Evolutionary conservation across 2,888 invertebrate species (phyloP), one percentile per base, ranked within the genome.

Genomic region (Colletes collaris): DNA sequence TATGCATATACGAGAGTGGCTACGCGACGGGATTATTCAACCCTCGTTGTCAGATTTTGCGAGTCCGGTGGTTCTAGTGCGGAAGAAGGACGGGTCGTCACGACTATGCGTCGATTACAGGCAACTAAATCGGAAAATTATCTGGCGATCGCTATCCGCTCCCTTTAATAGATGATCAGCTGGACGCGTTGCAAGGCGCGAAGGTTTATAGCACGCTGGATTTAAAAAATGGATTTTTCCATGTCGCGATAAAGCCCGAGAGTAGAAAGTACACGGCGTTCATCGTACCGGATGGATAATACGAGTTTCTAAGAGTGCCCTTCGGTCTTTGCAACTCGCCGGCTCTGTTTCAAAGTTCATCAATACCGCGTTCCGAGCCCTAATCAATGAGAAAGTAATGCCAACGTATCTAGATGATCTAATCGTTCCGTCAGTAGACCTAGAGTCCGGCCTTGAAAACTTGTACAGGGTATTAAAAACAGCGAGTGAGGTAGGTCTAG

Each of bases 91-190:
- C n/a, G 74, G 77, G 0, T 49, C 46, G 1, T 27, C 37, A 11
- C 46, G 78, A 19, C 35, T 78, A 5, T 72, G 75, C 10, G 70
- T 89, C 0, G 87, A 88, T 64, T 91, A 71, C 56, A 49, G 90
- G 3, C 16, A 89, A 0, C 4, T 81, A 6, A 92, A 91, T 67
- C 44, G 55, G 5, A 74, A 83, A 0, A 90, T 90, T 0, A 74
- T 87, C 0, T 86, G 87, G 0, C n/a, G 90, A 90, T 59, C 46
- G 87, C 4, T 89, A 87, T 62, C 90, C 88, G 0, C 56, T 91
- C 5, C 89, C 90, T 1, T 70, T 87, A 2, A 40, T 76, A 10
- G 66, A 76, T 11, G 76, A 71, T 58, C 69, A 65, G 6, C 10
- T 69, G 44, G 50, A 86, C 16, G 8, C 11, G 8, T 35, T 27